Conservation (phyloP, 2,113 vertebrate genomes). For the Osmerus mordax region DNA sequence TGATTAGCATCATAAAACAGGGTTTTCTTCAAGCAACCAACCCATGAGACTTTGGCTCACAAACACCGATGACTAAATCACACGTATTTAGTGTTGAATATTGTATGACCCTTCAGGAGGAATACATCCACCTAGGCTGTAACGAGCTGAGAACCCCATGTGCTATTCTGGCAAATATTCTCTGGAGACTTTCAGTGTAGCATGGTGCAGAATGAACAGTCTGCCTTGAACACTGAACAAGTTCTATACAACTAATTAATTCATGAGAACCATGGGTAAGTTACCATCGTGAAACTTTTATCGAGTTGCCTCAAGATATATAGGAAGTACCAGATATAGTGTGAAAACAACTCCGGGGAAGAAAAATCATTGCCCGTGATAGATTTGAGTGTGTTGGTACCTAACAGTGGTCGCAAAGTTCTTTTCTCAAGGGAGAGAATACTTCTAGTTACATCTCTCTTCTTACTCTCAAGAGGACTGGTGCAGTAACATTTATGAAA, state of each 20-base stretch:
- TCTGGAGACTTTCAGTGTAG: too few relatives aligned
- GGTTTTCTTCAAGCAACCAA: constrained; percentile 16
- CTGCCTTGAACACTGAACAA: constrained; percentile 13
- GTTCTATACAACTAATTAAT: constrained; percentile 37
- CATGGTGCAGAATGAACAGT: too few relatives aligned
- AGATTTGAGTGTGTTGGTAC: not conserved
- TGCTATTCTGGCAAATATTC: constrained; percentile 19
- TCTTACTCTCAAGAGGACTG: too few relatives aligned
- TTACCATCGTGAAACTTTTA: constrained; percentile 43
- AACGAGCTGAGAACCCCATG: constrained; percentile 14
- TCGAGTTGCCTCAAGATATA: constrained; percentile 20
- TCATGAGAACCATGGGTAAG: constrained; percentile 42
- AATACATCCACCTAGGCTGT: constrained; percentile 2
- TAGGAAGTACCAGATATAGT: constrained; percentile 11
- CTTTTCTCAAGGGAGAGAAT: constrained; percentile 13
- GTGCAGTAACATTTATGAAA: too few relatives aligned
- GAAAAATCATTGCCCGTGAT: constrained; percentile 26
- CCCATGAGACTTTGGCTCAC: constrained; percentile 20
- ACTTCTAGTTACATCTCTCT: constrained; percentile 16
- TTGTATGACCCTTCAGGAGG: constrained; percentile 27
- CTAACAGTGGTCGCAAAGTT: not conserved
- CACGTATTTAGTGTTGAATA: constrained; percentile 34
- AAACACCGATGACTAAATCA: constrained; percentile 29
- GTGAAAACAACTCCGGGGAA: constrained; percentile 7
- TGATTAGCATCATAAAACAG: constrained; percentile 39